Evolutionary conservation across 2,888 invertebrate species (phyloP).

Genomic region (Catocala fraxini): DNA sequence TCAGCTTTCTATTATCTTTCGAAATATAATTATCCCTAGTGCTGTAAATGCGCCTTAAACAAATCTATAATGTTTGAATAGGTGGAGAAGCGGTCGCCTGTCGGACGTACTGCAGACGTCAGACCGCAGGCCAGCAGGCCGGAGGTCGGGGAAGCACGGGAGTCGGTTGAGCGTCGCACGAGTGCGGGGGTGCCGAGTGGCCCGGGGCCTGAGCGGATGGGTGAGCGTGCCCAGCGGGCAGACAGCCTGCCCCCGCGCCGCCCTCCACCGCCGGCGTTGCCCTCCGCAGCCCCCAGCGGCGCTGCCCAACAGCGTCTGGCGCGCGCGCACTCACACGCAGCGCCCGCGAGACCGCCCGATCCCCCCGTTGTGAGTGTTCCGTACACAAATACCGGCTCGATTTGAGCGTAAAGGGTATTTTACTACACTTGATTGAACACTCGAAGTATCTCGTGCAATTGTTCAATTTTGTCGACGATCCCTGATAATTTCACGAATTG

Average conservation of each 20-base stretch:
- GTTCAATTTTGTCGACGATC: no score
- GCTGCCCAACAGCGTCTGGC: constrained; percentile 62
- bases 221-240: constrained; percentile 34
- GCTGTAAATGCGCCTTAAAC: no score
- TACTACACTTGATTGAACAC: no score
- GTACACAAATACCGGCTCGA: background rate
- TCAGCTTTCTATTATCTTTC: no score
- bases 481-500: no score
- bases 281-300: constrained; percentile 51
- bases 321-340: constrained; percentile 72
- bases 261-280: constrained; percentile 61
- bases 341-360: constrained; percentile 65
- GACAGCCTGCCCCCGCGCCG: constrained; percentile 62
- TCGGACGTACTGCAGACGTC: constrained; percentile 50
- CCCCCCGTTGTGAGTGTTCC: constrained; percentile 65
- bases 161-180: constrained; percentile 7
- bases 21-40: no score
- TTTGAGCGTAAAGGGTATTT: no score
- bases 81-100: constrained; percentile 64
- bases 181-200: constrained; percentile 4
- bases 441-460: no score
- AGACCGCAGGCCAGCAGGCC: constrained; percentile 44
- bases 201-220: constrained; percentile 1
- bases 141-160: constrained; percentile 36
- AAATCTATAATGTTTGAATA: constrained; percentile 29